phyloP scores from a whole-genome alignment of 2,797 vertebrate genomes.

The Acanthurus lineatus region DNA sequence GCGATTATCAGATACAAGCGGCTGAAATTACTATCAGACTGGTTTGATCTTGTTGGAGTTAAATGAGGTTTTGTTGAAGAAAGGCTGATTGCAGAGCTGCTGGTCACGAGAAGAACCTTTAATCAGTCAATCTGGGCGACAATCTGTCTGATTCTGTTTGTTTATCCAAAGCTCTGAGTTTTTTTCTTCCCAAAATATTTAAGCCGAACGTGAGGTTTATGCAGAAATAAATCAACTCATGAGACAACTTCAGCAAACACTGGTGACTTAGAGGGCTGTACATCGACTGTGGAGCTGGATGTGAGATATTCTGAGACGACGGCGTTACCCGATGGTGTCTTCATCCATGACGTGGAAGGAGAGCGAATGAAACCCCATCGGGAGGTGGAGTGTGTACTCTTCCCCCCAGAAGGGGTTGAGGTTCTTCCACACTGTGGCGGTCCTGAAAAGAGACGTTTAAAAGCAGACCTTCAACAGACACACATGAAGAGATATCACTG shows the following conservation, averaged over 20 bases:
- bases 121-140: slow-evolving; percentile 54
- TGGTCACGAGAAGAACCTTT: slow-evolving; percentile 38
- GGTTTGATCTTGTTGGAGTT: slow-evolving; percentile 20
- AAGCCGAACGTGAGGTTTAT: slow-evolving; percentile 38
- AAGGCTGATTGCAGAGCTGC: slow-evolving; percentile 4
- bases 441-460: slow-evolving; percentile 80
- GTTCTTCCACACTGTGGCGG: slow-evolving; percentile 92
- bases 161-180: slow-evolving; percentile 66
- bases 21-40: slow-evolving; percentile 2
- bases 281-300: slow-evolving; percentile 20
- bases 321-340: slow-evolving; percentile 90
- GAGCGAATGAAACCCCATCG: slow-evolving; percentile 89
- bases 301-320: slow-evolving; percentile 21
- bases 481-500: not conserved
- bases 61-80: slow-evolving; percentile 19
- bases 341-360: slow-evolving; percentile 93
- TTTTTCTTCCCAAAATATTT: slow-evolving; percentile 54
- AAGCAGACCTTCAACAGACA: not conserved
- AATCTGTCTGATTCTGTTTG: slow-evolving; percentile 63
- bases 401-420: slow-evolving; percentile 95
- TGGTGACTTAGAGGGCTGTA: slow-evolving; percentile 7
- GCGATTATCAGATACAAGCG: slow-evolving; percentile 6
- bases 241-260: slow-evolving; percentile 58
- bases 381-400: slow-evolving; percentile 92
- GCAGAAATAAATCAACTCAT: slow-evolving; percentile 46